Base-by-base conservation (phyloP, 2,797 vertebrate genomes). In the Delichon dasypus region DNA sequence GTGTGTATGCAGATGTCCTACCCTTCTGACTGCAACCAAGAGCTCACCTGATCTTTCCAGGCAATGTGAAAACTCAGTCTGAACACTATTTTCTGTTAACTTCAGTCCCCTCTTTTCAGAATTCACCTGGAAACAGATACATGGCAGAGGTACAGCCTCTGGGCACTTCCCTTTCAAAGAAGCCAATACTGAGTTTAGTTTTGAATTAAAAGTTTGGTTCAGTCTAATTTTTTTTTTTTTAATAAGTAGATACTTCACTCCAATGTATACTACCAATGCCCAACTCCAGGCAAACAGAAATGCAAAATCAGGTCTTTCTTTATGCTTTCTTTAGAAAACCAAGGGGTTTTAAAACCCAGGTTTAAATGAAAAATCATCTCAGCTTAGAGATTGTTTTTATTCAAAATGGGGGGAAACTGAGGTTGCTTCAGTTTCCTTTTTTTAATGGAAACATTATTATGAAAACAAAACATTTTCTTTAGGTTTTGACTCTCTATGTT, bases 401-500 rank as follows among this genome's bases (percentile, higher is more conserved):
- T 62, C 27, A 65, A 82, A 90, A 70, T 6, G 6, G 5, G 19
- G 14, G 25, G 20, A 88, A 78, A 72, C 4, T n/a, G n/a, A 7
- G 18, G 2, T 50, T 81, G 34, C 66, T 17, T 84, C 73, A 5
- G 6, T 58, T 58, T 81, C 30, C 19, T 74, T 82, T 67, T 60
- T 81, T 67, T 26, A 54, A 47, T 40, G 7, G 42, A 72, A 94
- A 26, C 1, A 25, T 23, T 60, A 32, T 20, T 60, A 32, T 20
- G n/a, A 75, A 91, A 75, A 74, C 26, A 1, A 83, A 93, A 58
- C 12, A 44, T 68, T 76, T 90, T 77, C n/a, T 78, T 78, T 25
- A 50, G 16, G 2, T 29, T 93, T 88, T 89, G 16, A 34, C 29
- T 53, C 88, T 71, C 64, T 61, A 10, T 16, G 29, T 13, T 79